Base-by-base conservation (phyloP, 2,113 vertebrate genomes). In the Sceloporus tristichus region DNA sequence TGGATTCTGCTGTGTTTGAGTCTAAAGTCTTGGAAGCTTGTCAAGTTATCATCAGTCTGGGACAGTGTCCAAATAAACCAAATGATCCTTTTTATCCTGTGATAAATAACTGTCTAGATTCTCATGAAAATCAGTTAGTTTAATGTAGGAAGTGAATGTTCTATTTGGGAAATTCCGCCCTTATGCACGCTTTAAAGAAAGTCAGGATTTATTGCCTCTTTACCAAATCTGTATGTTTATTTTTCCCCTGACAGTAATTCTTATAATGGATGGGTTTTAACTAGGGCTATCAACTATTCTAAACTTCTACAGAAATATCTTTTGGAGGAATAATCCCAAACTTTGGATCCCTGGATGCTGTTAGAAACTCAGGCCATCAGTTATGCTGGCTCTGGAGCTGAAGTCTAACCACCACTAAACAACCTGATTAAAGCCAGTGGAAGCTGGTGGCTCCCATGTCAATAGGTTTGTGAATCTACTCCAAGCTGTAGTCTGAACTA, bases 101-200 rank as follows among this genome's bases (percentile, higher is more conserved):
- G 85, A 90, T 87, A 11, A 84, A 19, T 71, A 68, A 85, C 62
- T 59, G 18, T 84, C 8, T 9, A 14, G 13, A 9, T 65, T 82
- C 78, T 85, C 86, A 90, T 86, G 89, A 85, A 85, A 27, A 27
- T 73, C 48, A 48, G 48, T 48, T 40, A 38, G 29, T 18, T 74
- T 19, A 74, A 34, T 38, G n/a, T 40, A 14, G n/a, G 71, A 34
- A 74, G 7, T 19, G 4, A 34, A 74, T 38, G n/a, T 38, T 74
- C n/a, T 40, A 65, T 81, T 6, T 65, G 59, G 13, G 56, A 70
- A 27, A 70, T 70, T 29, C 25, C 29, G 25, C 2, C 9, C 25
- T 70, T 70, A 29, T 29, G 23, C 25, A 29, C 27, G 1, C 68
- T 29, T 70, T 38, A 38, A 74, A 3, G 34, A 38, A 74, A 13